These are phyloP conservation scores for Sebastes matsubarae DNA, from an alignment of 2,797 vertebrate species.

Conservation along the genomic window DNA sequence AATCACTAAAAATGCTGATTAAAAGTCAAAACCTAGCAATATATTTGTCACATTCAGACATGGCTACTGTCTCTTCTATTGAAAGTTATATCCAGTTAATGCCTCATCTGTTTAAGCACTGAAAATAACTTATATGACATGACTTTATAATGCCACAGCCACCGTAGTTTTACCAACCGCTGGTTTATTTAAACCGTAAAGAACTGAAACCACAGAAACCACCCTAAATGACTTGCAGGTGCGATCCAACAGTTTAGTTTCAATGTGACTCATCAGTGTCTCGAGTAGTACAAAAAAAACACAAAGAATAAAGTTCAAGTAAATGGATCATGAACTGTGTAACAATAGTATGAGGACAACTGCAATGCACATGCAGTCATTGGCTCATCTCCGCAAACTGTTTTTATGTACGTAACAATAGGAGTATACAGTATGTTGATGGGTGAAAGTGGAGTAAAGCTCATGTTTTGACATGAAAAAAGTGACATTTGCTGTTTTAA, in stretches of 20 bases:
- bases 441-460: neutral
- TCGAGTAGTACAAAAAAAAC: neutral
- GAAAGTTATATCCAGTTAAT: neutral
- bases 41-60: neutral
- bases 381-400: neutral
- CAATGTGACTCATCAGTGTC: neutral
- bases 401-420: neutral
- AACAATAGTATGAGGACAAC: neutral
- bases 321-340: neutral
- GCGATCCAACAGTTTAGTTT: constrained; percentile 6
- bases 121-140: neutral
- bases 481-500: neutral
- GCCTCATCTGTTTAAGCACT: neutral
- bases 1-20: neutral
- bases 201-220: neutral
- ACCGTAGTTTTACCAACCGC: neutral
- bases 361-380: neutral
- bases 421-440: neutral
- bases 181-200: neutral
- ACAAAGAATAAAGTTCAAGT: neutral
- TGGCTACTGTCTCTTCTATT: neutral
- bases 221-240: neutral
- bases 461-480: neutral
- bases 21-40: neutral
- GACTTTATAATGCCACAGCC: neutral